Evolutionary conservation across 2,888 invertebrate species (phyloP).

Genomic region (Lycophotia porphyrea): DNA sequence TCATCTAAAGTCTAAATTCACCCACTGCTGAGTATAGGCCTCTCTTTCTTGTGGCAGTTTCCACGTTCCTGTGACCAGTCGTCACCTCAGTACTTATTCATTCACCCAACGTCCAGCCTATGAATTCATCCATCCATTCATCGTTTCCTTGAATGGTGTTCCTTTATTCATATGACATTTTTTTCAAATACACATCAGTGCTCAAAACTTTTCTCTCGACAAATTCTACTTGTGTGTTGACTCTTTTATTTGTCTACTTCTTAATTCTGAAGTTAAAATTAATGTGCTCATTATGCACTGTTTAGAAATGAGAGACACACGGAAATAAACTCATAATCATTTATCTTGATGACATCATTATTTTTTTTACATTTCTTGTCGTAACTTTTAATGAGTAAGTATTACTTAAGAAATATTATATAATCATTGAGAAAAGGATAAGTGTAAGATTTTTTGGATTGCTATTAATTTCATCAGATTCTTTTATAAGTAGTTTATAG

Average conservation of each 20-base stretch:
- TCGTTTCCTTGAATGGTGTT: neutral
- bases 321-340: constrained; percentile 26
- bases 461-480: neutral
- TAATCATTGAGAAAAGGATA: constrained; percentile 12
- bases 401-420: constrained; percentile 15
- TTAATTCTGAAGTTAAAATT: neutral
- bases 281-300: neutral
- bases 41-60: too few relatives aligned
- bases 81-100: neutral
- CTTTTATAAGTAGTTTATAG: neutral
- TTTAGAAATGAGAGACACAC: constrained; percentile 28
- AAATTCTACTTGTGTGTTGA: neutral
- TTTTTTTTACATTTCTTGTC: neutral
- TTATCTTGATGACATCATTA: constrained; percentile 15
- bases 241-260: neutral
- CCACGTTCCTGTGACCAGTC: neutral
- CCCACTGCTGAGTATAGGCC: too few relatives aligned
- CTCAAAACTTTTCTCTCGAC: neutral
- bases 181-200: neutral
- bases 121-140: neutral
- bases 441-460: neutral
- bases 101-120: neutral
- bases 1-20: too few relatives aligned
- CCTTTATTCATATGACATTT: neutral
- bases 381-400: constrained; percentile 8